These are phyloP conservation scores for Myotis brandtii DNA, from an alignment of 2,113 vertebrate genomes.

Conservation along the genomic window DNA sequence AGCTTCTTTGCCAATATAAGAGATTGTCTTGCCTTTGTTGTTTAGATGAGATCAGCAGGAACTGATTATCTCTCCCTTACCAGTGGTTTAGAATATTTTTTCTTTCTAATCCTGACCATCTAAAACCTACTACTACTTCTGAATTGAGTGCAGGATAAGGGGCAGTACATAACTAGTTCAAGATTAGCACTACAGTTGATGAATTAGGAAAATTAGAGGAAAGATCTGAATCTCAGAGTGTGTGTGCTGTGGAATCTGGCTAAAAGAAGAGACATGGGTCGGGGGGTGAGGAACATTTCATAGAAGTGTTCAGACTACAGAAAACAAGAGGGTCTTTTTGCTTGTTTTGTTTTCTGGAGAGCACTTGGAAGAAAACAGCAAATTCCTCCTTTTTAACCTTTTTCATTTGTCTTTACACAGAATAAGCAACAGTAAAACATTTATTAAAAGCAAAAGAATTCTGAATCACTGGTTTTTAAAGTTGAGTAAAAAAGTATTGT, in stretches of 20 bases:
- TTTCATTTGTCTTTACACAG: slow-evolving; percentile 35
- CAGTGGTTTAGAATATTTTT: slow-evolving; percentile 3
- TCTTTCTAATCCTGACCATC: neutral
- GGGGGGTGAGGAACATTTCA: neutral
- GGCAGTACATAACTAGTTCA: neutral
- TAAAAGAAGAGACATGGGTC: neutral
- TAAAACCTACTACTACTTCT: neutral
- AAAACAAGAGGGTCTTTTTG: neutral
- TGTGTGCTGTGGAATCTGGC: neutral
- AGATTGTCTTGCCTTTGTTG: slow-evolving; percentile 20
- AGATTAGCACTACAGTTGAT: neutral
- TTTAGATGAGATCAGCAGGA: neutral
- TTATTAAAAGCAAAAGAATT: slow-evolving; percentile 43
- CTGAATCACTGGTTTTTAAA: slow-evolving; percentile 40
- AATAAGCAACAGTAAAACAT: neutral
- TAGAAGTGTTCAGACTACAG: neutral
- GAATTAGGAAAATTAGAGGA: neutral
- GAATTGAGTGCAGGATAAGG: neutral
- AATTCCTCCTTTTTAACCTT: neutral
- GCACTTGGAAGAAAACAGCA: neutral
- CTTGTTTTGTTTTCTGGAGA: slow-evolving; percentile 23
- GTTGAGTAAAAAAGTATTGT: slow-evolving; percentile 36
- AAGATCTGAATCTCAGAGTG: neutral
- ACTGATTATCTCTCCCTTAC: neutral
- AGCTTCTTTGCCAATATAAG: neutral